phyloP scores from a whole-genome alignment of 2,888 invertebrate genomes.

The Strigamia transsilvanica region DNA sequence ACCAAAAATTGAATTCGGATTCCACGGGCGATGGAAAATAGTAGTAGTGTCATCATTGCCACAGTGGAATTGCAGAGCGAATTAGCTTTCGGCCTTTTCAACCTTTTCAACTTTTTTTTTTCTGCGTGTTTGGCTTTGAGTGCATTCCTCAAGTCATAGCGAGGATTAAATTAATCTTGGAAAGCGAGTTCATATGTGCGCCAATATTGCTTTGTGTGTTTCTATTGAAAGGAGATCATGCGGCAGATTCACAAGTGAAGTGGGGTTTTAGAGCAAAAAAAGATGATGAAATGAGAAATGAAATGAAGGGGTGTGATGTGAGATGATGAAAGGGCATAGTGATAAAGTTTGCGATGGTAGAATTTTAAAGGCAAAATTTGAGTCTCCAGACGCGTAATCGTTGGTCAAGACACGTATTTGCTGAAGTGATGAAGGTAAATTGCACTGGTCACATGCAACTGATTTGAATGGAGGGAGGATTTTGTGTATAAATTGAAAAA shows the following conservation, averaged over 20 bases:
- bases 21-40: constrained; percentile 8
- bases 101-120: constrained; percentile 8
- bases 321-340: neutral
- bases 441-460: neutral
- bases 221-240: constrained; percentile 8
- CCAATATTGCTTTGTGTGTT: constrained; percentile 8
- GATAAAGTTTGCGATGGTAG: neutral
- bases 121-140: neutral
- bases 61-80: constrained; percentile 8
- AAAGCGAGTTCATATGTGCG: constrained; percentile 8
- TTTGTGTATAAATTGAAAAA: neutral
- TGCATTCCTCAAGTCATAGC: constrained; percentile 8
- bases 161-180: constrained; percentile 8
- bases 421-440: neutral
- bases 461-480: neutral
- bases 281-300: constrained; percentile 2
- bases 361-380: constrained; percentile 8
- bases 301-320: constrained; percentile 8
- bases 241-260: constrained; percentile 8
- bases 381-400: neutral
- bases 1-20: constrained; percentile 3
- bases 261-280: neutral
- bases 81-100: constrained; percentile 8
- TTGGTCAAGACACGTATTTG: neutral
- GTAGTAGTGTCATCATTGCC: constrained; percentile 8